phyloP scores from a whole-genome alignment of 2,113 vertebrate genomes.

The Bubo blakistoni region DNA sequence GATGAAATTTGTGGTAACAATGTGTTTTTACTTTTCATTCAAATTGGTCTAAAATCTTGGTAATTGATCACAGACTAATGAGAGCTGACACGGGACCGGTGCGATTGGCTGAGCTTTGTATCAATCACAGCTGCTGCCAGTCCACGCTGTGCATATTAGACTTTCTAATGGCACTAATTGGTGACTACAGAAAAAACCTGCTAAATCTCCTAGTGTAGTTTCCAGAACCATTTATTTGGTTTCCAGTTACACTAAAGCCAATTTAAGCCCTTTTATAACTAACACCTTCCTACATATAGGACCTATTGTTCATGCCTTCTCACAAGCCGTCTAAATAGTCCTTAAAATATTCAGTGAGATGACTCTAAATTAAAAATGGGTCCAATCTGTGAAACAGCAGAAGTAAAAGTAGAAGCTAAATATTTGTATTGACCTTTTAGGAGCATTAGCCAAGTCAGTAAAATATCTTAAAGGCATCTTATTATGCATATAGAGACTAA shows the following conservation, averaged over 20 bases:
- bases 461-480: constrained; percentile 24
- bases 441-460: not conserved
- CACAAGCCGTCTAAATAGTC: not conserved
- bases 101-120: constrained; percentile 55
- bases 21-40: constrained; percentile 71
- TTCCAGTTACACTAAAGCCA: constrained; percentile 60
- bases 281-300: constrained; percentile 43
- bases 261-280: constrained; percentile 63
- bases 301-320: constrained; percentile 47
- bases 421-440: constrained; percentile 45
- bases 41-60: constrained; percentile 25
- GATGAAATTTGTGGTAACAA: constrained; percentile 74
- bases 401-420: constrained; percentile 2
- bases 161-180: constrained; percentile 62
- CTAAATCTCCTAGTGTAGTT: constrained; percentile 24
- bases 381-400: not conserved
- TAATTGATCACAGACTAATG: constrained; percentile 65
- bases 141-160: not conserved
- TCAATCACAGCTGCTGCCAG: constrained; percentile 60
- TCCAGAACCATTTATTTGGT: constrained; percentile 48
- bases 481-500: not conserved
- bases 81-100: constrained; percentile 49
- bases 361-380: constrained; percentile 33
- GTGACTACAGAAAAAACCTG: constrained; percentile 14
- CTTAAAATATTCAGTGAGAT: constrained; percentile 41